Evolutionary conservation across 2,797 vertebrate genomes (phyloP).

Genomic region (Pteronotus mesoamericanus): DNA sequence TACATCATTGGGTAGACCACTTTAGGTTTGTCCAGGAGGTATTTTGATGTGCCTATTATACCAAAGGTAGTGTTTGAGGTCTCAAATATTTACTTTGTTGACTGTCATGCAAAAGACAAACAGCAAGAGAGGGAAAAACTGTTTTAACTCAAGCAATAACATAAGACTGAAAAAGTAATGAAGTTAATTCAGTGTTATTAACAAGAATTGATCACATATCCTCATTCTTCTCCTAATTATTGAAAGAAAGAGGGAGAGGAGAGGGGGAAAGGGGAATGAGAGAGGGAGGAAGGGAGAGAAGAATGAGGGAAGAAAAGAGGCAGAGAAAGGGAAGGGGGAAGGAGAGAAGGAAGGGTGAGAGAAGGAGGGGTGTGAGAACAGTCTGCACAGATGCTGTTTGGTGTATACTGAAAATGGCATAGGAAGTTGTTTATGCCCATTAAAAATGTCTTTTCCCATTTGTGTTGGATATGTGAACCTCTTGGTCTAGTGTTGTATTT

Average conservation of each 20-base stretch:
- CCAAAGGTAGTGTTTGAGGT: background rate
- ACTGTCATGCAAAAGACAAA: conserved; percentile 31
- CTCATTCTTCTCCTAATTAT: background rate
- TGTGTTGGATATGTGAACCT: background rate
- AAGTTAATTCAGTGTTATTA: conserved; percentile 34
- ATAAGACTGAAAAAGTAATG: background rate
- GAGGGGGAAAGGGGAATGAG: background rate
- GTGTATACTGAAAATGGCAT: background rate
- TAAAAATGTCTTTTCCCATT: background rate
- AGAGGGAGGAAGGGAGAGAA: background rate
- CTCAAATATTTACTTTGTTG: conserved; percentile 41
- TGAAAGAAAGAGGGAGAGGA: background rate
- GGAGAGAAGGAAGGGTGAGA: background rate
- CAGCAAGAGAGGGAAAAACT: background rate
- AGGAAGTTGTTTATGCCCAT: background rate
- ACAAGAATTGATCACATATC: background rate
- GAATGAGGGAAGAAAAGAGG: no score
- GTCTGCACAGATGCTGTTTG: background rate
- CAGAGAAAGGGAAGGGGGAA: background rate
- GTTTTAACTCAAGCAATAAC: conserved; percentile 39
- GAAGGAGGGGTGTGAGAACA: background rate
- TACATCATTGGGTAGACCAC: background rate
- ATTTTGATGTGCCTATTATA: conserved; percentile 9
- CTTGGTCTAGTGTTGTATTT: background rate
- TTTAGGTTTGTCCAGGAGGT: background rate